phyloP scores from a whole-genome alignment of 2,888 invertebrate species.

The Aphodius sticticus region DNA sequence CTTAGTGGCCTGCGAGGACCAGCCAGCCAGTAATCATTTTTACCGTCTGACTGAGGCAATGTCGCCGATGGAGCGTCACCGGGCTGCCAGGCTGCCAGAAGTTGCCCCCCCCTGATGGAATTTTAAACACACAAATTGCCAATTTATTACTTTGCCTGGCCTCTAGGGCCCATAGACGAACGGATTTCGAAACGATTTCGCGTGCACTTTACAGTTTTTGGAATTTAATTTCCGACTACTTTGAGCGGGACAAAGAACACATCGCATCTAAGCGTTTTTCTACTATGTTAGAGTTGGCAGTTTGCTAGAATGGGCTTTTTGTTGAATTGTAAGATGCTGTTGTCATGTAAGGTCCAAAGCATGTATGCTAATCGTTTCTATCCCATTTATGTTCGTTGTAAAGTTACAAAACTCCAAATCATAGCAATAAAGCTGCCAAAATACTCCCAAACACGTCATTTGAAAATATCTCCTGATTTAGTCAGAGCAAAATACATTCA shows the following conservation, averaged over 20 bases:
- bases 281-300: too few species aligned
- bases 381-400: too few species aligned
- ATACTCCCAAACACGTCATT: too few species aligned
- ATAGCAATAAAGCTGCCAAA: too few species aligned
- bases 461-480: too few species aligned
- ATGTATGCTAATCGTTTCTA: too few species aligned
- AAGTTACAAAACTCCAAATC: too few species aligned
- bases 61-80: constrained; percentile 29
- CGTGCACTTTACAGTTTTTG: constrained; percentile 31
- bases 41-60: constrained; percentile 42
- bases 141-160: constrained; percentile 46
- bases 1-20: constrained; percentile 49
- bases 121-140: constrained; percentile 49
- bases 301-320: too few species aligned
- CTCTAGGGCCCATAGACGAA: constrained; percentile 29
- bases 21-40: constrained; percentile 53
- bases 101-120: constrained; percentile 46
- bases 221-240: constrained; percentile 38
- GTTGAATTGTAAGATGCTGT: too few species aligned
- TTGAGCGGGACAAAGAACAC: constrained; percentile 5
- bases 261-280: background rate
- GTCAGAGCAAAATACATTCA: too few species aligned
- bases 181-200: constrained; percentile 44
- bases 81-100: constrained; percentile 43
- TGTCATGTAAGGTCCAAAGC: too few species aligned